Evolutionary conservation across 2,797 vertebrate genomes (phyloP), one percentile per base, ranked within the genome.

Genomic region (Protonibea diacanthus): DNA sequence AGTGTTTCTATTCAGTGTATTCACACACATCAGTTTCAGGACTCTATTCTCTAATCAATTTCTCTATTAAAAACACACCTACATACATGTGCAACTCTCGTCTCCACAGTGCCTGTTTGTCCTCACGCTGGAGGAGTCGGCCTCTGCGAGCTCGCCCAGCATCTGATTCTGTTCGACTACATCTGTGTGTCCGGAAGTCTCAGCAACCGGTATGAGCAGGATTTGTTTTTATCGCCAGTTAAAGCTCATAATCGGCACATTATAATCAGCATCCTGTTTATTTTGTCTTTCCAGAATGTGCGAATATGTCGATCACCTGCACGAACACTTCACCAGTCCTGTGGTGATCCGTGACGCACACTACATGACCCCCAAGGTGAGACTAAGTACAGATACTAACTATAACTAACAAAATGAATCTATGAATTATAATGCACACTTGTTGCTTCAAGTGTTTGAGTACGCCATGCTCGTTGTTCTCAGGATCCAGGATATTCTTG

Each of bases 221-320:
- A 1, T 47, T 25, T 38, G 1, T n/a, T 61, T 75, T 12, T 12
- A 14, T 44, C 29, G 0, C 4, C 21, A 5, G 3, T 12, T n/a
- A 4, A 2, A 75, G 17, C 40, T 58, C 55, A 13, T 10, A 2
- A 45, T 45, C 0, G 4, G 8, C 13, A 14, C 12, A 13, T 79
- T 20, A 58, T 6, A 48, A 49, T 17, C 6, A 18, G 5, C 2
- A 0, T 1, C 9, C 12, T 12, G 5, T 17, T 64, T 18, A 2
- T 38, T 21, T 6, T 17, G 5, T 25, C 9, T 18, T 45, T 40
- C n/a, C 73, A 97, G 97, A 88, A 96, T 97, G 96, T 97, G 96
- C 64, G 96, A 97, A 71, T 97, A 95, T 23, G 96, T 97, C 0
- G 95, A 97, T 74, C 96, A 97, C 73, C 93, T 97, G 13, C 96